Percentiles rank a stretch among this genome's conserved stretches.
These are phyloP conservation scores for Odontomyia ornata DNA, from an alignment of 2,888 invertebrate genomes.

Conservation along the genomic window DNA sequence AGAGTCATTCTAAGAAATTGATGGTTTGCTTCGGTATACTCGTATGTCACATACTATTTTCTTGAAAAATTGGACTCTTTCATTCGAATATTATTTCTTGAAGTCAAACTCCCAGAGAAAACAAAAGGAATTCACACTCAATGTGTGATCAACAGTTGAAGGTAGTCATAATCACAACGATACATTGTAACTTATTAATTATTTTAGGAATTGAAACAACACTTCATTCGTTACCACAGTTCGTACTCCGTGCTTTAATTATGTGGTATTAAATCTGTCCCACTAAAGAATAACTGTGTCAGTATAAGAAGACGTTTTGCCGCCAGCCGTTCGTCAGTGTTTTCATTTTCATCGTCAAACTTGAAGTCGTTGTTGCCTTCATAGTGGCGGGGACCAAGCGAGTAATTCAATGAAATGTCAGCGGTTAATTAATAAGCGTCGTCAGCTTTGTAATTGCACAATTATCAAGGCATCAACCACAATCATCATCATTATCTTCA, in stretches of 20 bases:
- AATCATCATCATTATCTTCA: neutral
- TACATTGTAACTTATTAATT: too few relatives aligned
- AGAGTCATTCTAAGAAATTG: too few relatives aligned
- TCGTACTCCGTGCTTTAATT: neutral
- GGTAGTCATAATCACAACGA: too few relatives aligned
- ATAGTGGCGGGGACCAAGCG: neutral
- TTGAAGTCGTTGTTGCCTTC: too few relatives aligned
- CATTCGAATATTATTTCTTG: too few relatives aligned
- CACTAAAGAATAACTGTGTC: neutral
- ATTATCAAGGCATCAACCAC: conserved; percentile 14
- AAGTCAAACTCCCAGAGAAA: too few relatives aligned
- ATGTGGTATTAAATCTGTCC: neutral
- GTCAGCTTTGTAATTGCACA: neutral
- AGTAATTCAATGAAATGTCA: conserved; percentile 28
- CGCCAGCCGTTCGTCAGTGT: neutral
- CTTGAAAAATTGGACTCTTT: too few relatives aligned
- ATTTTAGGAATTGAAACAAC: neutral
- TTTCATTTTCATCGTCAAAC: neutral
- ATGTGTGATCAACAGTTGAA: too few relatives aligned
- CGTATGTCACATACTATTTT: too few relatives aligned
- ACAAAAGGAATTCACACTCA: too few relatives aligned
- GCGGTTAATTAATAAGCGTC: conserved; percentile 29
- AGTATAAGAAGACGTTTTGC: conserved; percentile 4
- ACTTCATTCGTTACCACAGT: neutral
- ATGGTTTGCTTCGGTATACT: too few relatives aligned